phyloP scores from a whole-genome alignment of 1,140 invertebrate species.

The Leptinotarsa texana region DNA sequence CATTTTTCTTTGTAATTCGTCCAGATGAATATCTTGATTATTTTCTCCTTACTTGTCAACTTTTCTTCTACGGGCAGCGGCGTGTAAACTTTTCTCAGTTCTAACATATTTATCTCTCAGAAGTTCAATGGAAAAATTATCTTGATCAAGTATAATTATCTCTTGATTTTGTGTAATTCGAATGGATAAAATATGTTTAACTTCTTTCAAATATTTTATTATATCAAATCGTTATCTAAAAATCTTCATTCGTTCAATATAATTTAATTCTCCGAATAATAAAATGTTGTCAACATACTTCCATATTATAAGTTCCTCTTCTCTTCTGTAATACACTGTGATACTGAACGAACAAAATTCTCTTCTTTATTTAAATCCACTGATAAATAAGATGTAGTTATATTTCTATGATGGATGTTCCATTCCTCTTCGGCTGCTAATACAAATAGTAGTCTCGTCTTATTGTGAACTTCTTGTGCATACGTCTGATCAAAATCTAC shows the following conservation, averaged over 20 bases:
- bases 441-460: neutral
- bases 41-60: no score
- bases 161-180: neutral
- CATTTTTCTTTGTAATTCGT: no score
- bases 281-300: neutral
- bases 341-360: neutral
- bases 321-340: neutral
- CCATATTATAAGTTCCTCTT: neutral
- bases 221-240: neutral
- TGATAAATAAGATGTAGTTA: no score
- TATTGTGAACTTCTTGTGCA: no score
- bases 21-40: no score
- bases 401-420: no score
- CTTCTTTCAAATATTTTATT: neutral
- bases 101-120: neutral
- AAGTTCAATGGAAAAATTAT: neutral
- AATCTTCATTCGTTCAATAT: neutral
- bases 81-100: neutral
- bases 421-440: neutral
- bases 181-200: neutral
- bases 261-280: neutral
- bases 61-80: no score
- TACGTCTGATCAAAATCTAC: no score
- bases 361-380: no score
- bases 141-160: neutral